Percentiles rank a stretch among this genome's conserved stretches.
phyloP scores from a whole-genome alignment of 2,797 vertebrate genomes.

The Prunella strophiata region DNA sequence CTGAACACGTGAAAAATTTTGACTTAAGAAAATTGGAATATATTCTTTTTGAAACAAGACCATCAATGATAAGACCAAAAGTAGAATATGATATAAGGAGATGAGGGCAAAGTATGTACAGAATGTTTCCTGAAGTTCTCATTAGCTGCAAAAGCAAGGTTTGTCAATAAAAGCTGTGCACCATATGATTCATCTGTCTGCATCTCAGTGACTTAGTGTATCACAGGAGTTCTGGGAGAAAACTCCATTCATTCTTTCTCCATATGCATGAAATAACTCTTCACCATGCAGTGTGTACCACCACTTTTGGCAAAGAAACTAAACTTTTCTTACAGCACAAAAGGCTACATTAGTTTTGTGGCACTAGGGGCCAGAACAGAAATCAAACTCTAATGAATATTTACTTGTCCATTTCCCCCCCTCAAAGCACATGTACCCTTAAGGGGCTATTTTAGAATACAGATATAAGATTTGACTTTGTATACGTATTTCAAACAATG shows the following conservation, averaged over 20 bases:
- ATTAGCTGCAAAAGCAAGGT: not conserved
- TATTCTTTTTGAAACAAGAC: not conserved
- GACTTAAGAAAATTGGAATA: not conserved
- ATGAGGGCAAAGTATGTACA: not conserved
- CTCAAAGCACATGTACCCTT: not conserved
- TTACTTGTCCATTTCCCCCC: accelerated
- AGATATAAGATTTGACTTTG: not conserved
- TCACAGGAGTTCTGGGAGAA: not conserved
- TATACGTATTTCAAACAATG: not conserved
- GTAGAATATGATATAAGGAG: not conserved
- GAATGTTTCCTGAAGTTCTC: not conserved
- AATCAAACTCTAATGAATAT: not conserved
- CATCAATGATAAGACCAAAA: not conserved
- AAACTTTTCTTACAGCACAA: not conserved
- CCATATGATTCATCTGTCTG: not conserved
- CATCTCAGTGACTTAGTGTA: not conserved
- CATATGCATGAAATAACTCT: not conserved
- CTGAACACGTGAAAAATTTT: not conserved
- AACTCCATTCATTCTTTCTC: not conserved
- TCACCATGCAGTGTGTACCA: not conserved
- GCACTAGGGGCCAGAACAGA: not conserved
- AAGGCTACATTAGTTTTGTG: not conserved
- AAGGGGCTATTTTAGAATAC: not conserved
- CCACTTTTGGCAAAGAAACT: not conserved
- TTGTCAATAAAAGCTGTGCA: not conserved